A percentile compares a stretch with the other conserved stretches of the same genome.
Evolutionary conservation across 2,113 vertebrate species (phyloP).

Genomic region (Capreolus pygargus): DNA sequence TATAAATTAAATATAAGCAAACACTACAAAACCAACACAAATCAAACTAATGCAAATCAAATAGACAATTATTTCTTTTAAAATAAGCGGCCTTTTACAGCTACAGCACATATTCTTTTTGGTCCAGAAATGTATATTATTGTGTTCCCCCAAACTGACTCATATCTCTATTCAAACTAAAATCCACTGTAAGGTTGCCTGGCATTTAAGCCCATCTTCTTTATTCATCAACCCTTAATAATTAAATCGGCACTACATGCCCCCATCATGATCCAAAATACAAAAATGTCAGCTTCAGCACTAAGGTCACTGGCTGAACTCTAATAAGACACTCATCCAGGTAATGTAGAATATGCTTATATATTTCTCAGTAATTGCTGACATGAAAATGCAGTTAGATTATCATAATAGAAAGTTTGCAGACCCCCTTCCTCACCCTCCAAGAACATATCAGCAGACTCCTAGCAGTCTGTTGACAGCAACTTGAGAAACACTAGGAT

Average conservation of each 20-base stretch:
- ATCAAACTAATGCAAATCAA: neutral
- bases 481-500: neutral
- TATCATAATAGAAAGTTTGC: neutral
- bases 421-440: neutral
- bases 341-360: neutral
- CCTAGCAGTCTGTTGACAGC: neutral
- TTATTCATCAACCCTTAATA: neutral
- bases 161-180: neutral
- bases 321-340: neutral
- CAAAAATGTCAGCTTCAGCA: neutral
- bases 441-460: neutral
- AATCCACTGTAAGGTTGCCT: neutral
- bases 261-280: neutral
- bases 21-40: neutral
- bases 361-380: neutral
- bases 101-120: neutral
- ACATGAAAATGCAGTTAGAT: neutral
- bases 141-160: neutral
- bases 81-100: neutral
- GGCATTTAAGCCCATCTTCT: neutral
- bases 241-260: neutral
- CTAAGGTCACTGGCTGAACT: neutral
- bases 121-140: neutral
- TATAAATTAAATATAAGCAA: neutral
- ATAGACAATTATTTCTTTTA: neutral